phyloP scores from a whole-genome alignment of 2,888 invertebrate genomes.

The Pristionchus exspectatus region DNA sequence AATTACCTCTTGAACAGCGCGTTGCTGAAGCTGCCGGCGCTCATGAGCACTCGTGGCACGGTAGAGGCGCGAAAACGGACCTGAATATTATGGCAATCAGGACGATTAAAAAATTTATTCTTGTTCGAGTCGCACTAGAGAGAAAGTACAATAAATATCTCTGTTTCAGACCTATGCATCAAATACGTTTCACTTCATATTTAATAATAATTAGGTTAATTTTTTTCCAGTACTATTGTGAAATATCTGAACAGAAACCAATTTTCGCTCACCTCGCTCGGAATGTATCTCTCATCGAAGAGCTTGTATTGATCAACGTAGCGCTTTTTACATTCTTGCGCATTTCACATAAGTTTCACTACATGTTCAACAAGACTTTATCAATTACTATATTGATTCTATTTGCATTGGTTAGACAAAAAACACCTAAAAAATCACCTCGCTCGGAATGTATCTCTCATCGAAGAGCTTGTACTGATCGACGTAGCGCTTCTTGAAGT shows the following conservation, averaged over 20 bases:
- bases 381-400: neutral
- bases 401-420: neutral
- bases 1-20: conserved; percentile 20
- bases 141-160: no score
- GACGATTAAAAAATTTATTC: no score
- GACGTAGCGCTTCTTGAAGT: conserved; percentile 27
- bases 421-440: neutral
- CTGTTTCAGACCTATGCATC: no score
- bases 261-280: no score
- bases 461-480: neutral
- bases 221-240: no score
- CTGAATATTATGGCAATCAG: neutral
- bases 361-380: neutral
- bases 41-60: conserved; percentile 23
- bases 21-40: conserved; percentile 23
- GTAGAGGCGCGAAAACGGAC: conserved; percentile 4
- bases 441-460: neutral
- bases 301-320: no score
- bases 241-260: no score
- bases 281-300: no score
- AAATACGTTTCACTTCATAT: no score
- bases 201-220: no score
- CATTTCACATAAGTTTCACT: neutral
- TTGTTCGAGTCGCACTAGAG: no score
- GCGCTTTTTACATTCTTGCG: neutral